These are phyloP conservation scores for Pseudobourletiella spinata DNA, from an alignment of 1,140 invertebrate species.

Conservation along the genomic window DNA sequence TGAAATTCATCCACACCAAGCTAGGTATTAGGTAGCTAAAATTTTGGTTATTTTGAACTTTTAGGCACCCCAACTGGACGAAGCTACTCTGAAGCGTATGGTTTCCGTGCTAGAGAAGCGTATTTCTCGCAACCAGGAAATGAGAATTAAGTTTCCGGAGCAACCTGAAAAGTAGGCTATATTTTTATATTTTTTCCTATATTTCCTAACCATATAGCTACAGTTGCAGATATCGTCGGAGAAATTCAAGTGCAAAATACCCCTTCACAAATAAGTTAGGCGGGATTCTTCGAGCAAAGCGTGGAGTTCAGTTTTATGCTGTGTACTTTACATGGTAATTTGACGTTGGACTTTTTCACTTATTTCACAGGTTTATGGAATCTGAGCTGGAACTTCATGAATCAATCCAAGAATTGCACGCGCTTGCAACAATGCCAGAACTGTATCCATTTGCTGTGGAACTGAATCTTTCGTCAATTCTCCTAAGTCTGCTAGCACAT, in stretches of 20 bases:
- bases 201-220: too few species aligned
- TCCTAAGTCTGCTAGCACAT: slow-evolving; percentile 89
- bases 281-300: too few species aligned
- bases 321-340: not conserved
- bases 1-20: too few species aligned
- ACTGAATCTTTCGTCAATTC: slow-evolving; percentile 71
- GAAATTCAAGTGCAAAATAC: not conserved
- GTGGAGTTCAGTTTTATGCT: not conserved
- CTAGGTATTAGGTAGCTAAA: too few species aligned
- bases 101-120: slow-evolving; percentile 89
- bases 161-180: slow-evolving; percentile 73
- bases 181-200: not conserved
- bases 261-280: not conserved
- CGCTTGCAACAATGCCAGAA: slow-evolving; percentile 89
- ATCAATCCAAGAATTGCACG: slow-evolving; percentile 84
- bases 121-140: slow-evolving; percentile 90
- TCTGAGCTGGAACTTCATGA: slow-evolving; percentile 94
- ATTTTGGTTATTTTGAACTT: slow-evolving; percentile 35
- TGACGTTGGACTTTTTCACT: slow-evolving; percentile 1
- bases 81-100: slow-evolving; percentile 75
- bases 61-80: slow-evolving; percentile 70
- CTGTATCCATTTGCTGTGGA: slow-evolving; percentile 87
- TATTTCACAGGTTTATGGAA: slow-evolving; percentile 80
- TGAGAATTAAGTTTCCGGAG: slow-evolving; percentile 97
- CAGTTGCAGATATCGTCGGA: not conserved